Evolutionary conservation across 2,888 invertebrate species (phyloP), one percentile per base, ranked within the genome.

Genomic region (Zaprionus bogoriensis): DNA sequence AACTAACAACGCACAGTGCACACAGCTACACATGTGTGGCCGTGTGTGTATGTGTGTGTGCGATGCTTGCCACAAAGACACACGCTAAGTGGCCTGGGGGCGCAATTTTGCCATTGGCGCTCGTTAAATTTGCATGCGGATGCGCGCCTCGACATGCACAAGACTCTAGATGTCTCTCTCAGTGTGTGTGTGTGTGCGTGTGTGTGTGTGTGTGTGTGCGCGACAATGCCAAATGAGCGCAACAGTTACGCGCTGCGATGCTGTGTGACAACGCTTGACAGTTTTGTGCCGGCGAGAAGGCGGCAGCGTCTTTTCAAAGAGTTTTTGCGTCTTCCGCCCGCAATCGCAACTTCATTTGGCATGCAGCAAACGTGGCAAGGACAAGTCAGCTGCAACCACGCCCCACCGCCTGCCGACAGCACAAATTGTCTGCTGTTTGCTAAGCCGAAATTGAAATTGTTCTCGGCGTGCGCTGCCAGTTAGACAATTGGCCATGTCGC

Each of bases 71-170:
- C 62, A 80, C 85, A 84, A 80, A 80, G 77, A 58, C 67, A 74
- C 6, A 64, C 55, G 77, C 55, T 66, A 78, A 85, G 79, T 82
- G 86, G 79, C 80, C 65, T 67, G 50, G 59, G 61, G 77, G 75
- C 72, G 64, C 60, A 67, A 74, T 84, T 84, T 74, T 41, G 68
- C 79, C 66, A 78, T 78, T 87, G 87, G 67, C 67, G 68, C 86
- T 87, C 79, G 87, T 81, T 87, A 87, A 87, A 85, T 87, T 81
- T 87, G 73, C 87, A 85, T 82, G 58, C 64, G 86, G 73, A 74
- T 70, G 55, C 67, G 60, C 46, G 45, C 17, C 17, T 25, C 10
- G 39, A 45, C 45, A 51, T 7, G 27, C 22, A 30, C 17, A n/a
- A 25, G 10, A 27, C 6, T 38, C n/a, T n/a, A n/a, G n/a, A n/a